These are phyloP conservation scores for Apis dorsata DNA, from an alignment of 1,140 invertebrate species.

Conservation along the genomic window DNA sequence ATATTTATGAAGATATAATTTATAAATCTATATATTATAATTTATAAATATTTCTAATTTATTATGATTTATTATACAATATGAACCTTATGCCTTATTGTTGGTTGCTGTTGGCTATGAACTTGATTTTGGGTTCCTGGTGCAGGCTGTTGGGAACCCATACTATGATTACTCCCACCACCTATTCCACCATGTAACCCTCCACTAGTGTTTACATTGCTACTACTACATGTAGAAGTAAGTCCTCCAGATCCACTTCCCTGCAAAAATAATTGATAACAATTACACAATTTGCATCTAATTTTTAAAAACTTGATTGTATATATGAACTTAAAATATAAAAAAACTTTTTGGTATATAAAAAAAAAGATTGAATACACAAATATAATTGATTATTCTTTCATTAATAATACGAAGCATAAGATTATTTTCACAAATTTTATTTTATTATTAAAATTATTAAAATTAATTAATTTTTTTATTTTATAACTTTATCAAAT, in stretches of 20 bases:
- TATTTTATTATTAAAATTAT: neutral
- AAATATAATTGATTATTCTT: neutral
- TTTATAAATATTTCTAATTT: too few relatives aligned
- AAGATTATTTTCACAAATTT: neutral
- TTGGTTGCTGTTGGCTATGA: conserved; percentile 73
- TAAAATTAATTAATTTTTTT: neutral
- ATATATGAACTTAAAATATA: neutral
- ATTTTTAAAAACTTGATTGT: neutral
- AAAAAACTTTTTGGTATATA: neutral
- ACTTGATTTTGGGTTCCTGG: conserved; percentile 73
- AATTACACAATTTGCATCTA: neutral
- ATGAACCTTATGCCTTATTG: conserved; percentile 75
- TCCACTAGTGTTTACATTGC: conserved; percentile 70
- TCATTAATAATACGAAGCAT: neutral
- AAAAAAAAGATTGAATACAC: neutral
- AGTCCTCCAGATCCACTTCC: conserved; percentile 68
- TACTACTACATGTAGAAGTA: conserved; percentile 72
- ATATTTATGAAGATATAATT: too few relatives aligned
- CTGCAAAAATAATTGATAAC: conserved; percentile 49
- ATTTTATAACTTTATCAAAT: neutral
- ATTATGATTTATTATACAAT: neutral
- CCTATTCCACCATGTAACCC: conserved; percentile 72
- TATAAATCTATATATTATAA: too few relatives aligned
- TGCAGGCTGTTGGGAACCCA: conserved; percentile 73
- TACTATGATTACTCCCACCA: conserved; percentile 72